A percentile compares a stretch with the other conserved stretches of the same genome.
phyloP scores from a whole-genome alignment of 2,113 vertebrate species.

The Pogona vitticeps region DNA sequence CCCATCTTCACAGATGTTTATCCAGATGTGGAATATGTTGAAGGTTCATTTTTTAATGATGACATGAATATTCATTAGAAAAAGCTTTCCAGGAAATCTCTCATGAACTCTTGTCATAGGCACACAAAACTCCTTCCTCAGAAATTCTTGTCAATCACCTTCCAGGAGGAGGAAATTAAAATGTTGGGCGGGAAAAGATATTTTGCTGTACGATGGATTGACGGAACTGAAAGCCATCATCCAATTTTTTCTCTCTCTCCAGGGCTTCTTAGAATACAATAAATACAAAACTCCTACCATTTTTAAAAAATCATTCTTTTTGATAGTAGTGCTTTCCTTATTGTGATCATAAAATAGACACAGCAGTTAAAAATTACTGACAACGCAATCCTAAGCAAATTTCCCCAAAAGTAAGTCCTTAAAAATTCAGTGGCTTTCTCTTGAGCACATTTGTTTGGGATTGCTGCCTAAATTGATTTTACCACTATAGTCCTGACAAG shows the following conservation, averaged over 20 bases:
- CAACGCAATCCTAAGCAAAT: background rate
- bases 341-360: slow-evolving; percentile 1
- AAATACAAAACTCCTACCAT: background rate
- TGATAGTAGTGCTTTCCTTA: background rate
- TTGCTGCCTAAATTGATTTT: background rate
- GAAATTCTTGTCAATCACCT: background rate
- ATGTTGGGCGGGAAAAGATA: background rate
- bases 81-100: background rate
- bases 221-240: no score
- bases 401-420: background rate
- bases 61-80: slow-evolving; percentile 33
- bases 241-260: no score
- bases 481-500: background rate
- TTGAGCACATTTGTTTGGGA: background rate
- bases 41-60: slow-evolving; percentile 14
- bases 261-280: background rate
- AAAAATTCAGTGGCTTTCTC: background rate
- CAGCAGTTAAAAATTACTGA: slow-evolving; percentile 11
- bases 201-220: background rate
- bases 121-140: background rate
- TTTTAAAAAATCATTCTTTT: slow-evolving; percentile 5
- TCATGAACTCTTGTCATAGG: background rate
- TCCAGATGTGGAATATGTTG: background rate
- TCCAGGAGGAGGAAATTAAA: slow-evolving; percentile 23
- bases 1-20: background rate